Conservation (phyloP, 2,888 invertebrate species). For the Drosophila villosipedis region DNA sequence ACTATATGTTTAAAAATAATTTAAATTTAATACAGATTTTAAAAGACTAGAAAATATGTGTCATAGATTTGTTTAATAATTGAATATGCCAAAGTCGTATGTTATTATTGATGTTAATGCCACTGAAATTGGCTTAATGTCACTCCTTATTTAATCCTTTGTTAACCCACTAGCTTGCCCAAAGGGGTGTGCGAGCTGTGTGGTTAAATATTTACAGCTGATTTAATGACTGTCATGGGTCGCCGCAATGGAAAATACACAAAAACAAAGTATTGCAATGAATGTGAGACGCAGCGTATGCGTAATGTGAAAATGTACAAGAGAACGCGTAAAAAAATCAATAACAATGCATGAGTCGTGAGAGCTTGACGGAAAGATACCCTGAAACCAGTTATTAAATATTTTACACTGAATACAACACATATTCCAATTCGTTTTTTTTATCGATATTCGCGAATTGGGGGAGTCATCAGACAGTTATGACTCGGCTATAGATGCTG, state of each 20-base stretch:
- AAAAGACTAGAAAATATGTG: background rate
- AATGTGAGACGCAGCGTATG: conserved; percentile 19
- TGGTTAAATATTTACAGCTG: conserved; percentile 37
- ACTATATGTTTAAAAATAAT: background rate
- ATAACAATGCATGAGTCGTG: background rate
- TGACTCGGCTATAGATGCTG: background rate
- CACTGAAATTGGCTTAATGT: background rate
- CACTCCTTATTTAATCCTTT: background rate
- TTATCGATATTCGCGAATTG: background rate
- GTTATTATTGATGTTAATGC: background rate
- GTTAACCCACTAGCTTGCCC: background rate
- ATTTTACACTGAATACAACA: background rate
- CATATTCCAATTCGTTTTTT: background rate
- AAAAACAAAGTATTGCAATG: conserved; percentile 2
- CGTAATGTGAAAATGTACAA: conserved; percentile 15
- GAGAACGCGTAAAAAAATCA: background rate
- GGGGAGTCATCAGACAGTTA: background rate
- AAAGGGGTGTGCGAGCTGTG: conserved; percentile 20
- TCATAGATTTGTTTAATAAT: background rate
- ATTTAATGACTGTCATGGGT: conserved; percentile 33
- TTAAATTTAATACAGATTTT: background rate
- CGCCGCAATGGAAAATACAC: background rate
- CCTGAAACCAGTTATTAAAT: background rate
- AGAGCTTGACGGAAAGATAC: background rate
- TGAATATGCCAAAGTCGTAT: background rate